Base-by-base conservation (phyloP, 2,888 invertebrate species). In the Drosophila demipolita region DNA sequence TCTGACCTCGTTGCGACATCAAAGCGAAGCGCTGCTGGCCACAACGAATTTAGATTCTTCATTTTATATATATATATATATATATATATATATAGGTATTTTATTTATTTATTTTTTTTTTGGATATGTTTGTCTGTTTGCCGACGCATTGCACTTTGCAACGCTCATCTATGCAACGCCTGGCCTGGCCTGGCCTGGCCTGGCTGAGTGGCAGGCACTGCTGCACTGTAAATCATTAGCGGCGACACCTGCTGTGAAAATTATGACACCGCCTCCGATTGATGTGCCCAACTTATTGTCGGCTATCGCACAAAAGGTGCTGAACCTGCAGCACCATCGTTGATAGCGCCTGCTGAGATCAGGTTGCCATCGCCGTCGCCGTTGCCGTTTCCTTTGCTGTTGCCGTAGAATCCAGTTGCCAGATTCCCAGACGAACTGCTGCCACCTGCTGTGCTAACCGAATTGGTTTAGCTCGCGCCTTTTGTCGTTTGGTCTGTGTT, bases 171-270 rank as follows among this genome's bases (percentile, higher is more conserved):
- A 36, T 54, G 66, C 65, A 60, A 60, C 66, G 58, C 50, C 62
- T 29, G 32, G 52, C 32, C 45, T 8, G n/a, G n/a, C n/a, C n/a
- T n/a, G n/a, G 58, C 50, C 62, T 29, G 32, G 52, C 32, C 45
- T 8, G 45, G 12, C 59, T 45, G 49, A 59, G 38, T 38, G 54
- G 26, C 40, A 17, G 45, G 9, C 68, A 45, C 66, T 62, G 36
- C 54, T 87, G 77, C 84, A 88, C 55, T 87, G 77, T 85, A 88
- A 90, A 87, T 87, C 91, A 90, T 90, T 90, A 91, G 82, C 84
- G 78, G 65, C 82, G 90, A 87, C 92, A 92, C 91, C 92, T 91
- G 91, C 92, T 91, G 91, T 90, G 92, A 91, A 92, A 92, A 92
- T 92, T 90, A 91, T 92, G 92, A 91, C 90, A 91, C 90, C 90